Conservation (phyloP, 2,888 invertebrate genomes). For the Rotaria macrura region DNA sequence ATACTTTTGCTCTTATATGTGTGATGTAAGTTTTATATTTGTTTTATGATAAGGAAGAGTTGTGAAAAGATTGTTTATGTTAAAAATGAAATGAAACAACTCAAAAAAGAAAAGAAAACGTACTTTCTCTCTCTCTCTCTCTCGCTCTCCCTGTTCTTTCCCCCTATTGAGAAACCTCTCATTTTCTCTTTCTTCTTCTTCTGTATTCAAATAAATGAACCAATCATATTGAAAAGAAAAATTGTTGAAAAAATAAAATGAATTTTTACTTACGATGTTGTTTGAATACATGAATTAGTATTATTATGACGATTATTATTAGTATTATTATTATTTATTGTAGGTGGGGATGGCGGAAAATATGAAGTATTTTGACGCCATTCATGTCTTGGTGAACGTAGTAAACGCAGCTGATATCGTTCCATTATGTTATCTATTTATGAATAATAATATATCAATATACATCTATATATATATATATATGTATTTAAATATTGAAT, state of each 20-base stretch:
- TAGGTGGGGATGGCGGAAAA: background rate
- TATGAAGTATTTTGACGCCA: background rate
- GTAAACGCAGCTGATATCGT: background rate
- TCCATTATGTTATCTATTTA: background rate
- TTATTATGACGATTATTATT: too few relatives aligned
- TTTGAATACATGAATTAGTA: background rate
- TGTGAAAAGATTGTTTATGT: conserved; percentile 11
- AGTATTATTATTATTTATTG: background rate
- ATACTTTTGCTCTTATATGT: background rate
- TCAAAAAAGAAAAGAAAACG: too few relatives aligned
- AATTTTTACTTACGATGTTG: background rate
- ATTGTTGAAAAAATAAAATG: background rate
- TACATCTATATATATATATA: too few relatives aligned
- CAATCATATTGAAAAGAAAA: background rate
- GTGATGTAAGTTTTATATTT: background rate
- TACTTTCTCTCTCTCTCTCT: too few relatives aligned
- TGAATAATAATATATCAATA: too few relatives aligned
- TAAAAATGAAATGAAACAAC: background rate
- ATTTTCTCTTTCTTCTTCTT: too few relatives aligned
- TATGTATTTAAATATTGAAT: too few relatives aligned
- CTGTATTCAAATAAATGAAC: background rate
- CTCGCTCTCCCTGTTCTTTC: too few relatives aligned
- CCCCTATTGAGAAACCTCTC: too few relatives aligned
- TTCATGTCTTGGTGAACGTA: background rate
- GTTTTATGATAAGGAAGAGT: conserved; percentile 8